Evolutionary conservation across 1,140 invertebrate species (phyloP).

Genomic region (Saccostrea glomerata): DNA sequence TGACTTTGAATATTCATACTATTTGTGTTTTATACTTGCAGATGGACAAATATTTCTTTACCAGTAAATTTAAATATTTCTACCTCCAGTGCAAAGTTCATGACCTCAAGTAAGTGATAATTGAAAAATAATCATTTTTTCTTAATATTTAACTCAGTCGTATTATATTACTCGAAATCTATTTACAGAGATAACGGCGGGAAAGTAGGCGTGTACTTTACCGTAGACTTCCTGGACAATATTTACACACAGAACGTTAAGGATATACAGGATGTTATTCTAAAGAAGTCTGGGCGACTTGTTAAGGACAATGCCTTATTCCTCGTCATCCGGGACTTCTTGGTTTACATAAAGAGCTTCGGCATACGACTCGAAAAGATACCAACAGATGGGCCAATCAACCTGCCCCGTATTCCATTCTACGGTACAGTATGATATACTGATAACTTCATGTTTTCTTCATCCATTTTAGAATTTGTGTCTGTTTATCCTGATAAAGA

Average conservation of each 20-base stretch:
- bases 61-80: constrained; percentile 39
- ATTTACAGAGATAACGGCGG: constrained; percentile 44
- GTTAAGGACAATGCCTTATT: constrained; percentile 46
- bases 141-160: background rate
- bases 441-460: background rate
- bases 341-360: constrained; percentile 53
- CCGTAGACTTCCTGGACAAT: constrained; percentile 52
- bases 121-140: background rate
- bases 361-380: constrained; percentile 48
- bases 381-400: constrained; percentile 28
- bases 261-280: constrained; percentile 51
- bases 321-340: constrained; percentile 49
- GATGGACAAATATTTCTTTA: constrained; percentile 50
- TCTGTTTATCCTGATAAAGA: too few species aligned
- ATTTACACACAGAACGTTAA: constrained; percentile 40
- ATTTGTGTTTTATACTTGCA: background rate
- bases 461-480: background rate
- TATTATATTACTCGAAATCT: background rate
- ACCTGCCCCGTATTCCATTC: background rate
- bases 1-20: too few species aligned
- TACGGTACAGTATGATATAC: background rate
- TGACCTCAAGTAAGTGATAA: constrained; percentile 23
- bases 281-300: constrained; percentile 50
- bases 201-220: constrained; percentile 53
- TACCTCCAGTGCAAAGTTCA: constrained; percentile 39